Base-by-base conservation (phyloP, 2,888 invertebrate species). In the Diogma glabrata region DNA sequence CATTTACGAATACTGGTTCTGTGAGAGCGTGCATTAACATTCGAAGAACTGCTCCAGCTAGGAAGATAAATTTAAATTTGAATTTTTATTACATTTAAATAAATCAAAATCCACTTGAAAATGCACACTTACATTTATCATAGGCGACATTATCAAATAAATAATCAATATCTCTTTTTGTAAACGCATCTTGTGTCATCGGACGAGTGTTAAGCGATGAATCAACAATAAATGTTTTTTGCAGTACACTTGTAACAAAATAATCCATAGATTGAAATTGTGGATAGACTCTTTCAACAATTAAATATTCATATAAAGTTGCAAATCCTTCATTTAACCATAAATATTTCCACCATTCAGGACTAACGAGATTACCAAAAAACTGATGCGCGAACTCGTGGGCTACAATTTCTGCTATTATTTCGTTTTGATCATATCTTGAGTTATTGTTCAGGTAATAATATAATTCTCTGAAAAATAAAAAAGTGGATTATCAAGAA, bases 61-160 rank as follows among this genome's bases (percentile, higher is more conserved):
- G 1, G 63, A 66, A 38, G 43, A 47, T 20, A 10, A 9, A 24
- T 24, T 7, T 7, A 24, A 9, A 24, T 24, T n/a, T 7, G 9
- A 24, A 24, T 24, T 24, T 24, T 24, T 7, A 24, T 24, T n/a
- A n/a, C 24, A 24, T 24, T 24, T 24, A 24, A 16, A 49, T 19
- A 2, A 45, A 12, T 20, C 50, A 36, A n/a, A 9, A 12, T 20
- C 12, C 10, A 40, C 16, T 28, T 50, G 9, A 5, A 7, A 7
- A 7, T 24, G 5, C 5, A 10, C 46, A 46, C 66, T 33, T 87
- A 10, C 91, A 87, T 79, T 94, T 94, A 30, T 81, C 82, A 63
- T 94, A 94, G 0, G 91, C 88, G 57, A 94, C 89, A 47, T 81
- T 76, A 62, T 90, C 88, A 59, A 90, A 90, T 12, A 87, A 84